These are phyloP conservation scores for Pyxicephalus adspersus DNA, from an alignment of 2,113 vertebrate genomes.

Conservation along the genomic window DNA sequence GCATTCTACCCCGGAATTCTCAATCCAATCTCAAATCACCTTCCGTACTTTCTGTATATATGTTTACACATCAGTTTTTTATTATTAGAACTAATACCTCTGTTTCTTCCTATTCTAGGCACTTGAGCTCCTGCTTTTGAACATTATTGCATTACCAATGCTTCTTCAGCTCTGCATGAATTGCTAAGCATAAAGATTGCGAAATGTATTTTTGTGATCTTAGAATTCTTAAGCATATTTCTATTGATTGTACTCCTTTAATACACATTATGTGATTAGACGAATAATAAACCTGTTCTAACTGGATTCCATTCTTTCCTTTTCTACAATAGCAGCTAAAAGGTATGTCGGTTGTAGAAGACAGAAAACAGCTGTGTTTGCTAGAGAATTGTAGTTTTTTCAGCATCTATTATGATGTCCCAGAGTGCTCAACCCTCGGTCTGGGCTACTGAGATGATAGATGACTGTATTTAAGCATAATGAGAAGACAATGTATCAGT, in stretches of 20 bases:
- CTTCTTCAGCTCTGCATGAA: slow-evolving; percentile 49
- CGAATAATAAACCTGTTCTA: slow-evolving; percentile 65
- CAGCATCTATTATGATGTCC: slow-evolving; percentile 76
- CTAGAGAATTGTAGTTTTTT: slow-evolving; percentile 60
- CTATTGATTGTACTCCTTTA: slow-evolving; percentile 69
- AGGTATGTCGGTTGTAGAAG: slow-evolving; percentile 58
- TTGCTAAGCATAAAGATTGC: slow-evolving; percentile 40
- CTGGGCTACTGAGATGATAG: slow-evolving; percentile 74
- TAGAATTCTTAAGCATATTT: slow-evolving; percentile 68
- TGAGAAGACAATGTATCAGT: slow-evolving; percentile 68
- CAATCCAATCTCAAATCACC: too few species aligned
- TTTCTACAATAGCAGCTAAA: slow-evolving; percentile 59
- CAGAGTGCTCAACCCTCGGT: slow-evolving; percentile 73
- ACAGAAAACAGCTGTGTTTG: slow-evolving; percentile 66
- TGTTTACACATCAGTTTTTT: too few species aligned
- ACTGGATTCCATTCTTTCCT: slow-evolving; percentile 64
- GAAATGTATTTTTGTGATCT: slow-evolving; percentile 61
- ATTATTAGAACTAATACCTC: neutral
- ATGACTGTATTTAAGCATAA: slow-evolving; percentile 71
- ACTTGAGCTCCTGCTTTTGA: slow-evolving; percentile 59
- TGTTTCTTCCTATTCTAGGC: slow-evolving; percentile 52
- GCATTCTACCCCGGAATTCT: too few species aligned
- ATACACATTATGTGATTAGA: slow-evolving; percentile 60
- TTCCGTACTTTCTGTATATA: too few species aligned
- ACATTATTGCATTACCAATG: slow-evolving; percentile 63